Conservation (phyloP, 2,888 invertebrate species). For the Drosophila recens region DNA sequence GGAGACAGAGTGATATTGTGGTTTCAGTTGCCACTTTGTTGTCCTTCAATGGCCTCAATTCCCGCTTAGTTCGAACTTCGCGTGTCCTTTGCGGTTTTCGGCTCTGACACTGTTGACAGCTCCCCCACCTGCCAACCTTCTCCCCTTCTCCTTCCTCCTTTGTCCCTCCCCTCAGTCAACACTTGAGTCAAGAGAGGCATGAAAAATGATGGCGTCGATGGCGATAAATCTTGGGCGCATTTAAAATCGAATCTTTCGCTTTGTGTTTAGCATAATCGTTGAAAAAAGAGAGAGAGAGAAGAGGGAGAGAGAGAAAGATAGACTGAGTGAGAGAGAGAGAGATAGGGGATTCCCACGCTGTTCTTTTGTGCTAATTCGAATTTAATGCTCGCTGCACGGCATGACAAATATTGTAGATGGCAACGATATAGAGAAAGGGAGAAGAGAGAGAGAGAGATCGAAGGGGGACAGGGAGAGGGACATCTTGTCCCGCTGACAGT, state of each 20-base stretch:
- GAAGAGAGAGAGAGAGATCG: background rate
- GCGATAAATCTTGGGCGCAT: conserved; percentile 65
- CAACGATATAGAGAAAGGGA: background rate
- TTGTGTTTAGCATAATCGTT: conserved; percentile 51
- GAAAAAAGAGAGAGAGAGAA: background rate
- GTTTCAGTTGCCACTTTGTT: conserved; percentile 64
- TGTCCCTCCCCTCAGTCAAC: background rate
- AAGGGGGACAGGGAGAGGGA: background rate
- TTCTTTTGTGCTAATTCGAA: conserved; percentile 66
- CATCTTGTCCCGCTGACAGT: conserved; percentile 68
- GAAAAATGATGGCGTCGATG: conserved; percentile 57
- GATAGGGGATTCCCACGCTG: conserved; percentile 17
- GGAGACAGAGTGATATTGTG: conserved; percentile 49
- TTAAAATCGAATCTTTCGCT: conserved; percentile 69
- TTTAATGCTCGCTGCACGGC: conserved; percentile 69
- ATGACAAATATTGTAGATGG: conserved; percentile 64
- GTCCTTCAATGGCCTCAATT: conserved; percentile 50
- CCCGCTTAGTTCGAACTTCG: conserved; percentile 44
- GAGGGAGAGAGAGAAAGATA: background rate
- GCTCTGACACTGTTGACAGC: conserved; percentile 43
- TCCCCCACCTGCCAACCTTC: conserved; percentile 27
- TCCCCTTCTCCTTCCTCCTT: background rate
- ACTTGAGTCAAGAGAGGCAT: conserved; percentile 20
- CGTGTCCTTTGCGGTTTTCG: conserved; percentile 65
- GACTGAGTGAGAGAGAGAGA: background rate